Conservation (phyloP, 2,797 vertebrate species). For the Tolypeutes matacus region DNA sequence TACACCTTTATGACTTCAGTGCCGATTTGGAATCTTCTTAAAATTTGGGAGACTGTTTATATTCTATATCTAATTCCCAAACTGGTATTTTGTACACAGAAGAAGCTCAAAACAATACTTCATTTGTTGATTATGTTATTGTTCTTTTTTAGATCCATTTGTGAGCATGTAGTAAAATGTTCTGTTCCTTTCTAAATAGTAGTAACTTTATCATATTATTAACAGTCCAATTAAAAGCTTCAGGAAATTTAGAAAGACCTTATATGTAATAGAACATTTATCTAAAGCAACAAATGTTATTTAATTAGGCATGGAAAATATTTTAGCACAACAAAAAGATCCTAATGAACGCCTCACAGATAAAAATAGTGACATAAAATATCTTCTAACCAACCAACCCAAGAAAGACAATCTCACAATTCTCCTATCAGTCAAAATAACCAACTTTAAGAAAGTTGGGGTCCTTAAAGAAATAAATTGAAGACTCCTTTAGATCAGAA, state of each 20-base stretch:
- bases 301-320: not conserved
- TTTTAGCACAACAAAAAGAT: not conserved
- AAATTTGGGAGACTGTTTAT: not conserved
- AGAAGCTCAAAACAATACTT: not conserved
- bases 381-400: not conserved
- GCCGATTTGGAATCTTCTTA: not conserved
- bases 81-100: not conserved
- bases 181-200: not conserved
- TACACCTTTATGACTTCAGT: not conserved
- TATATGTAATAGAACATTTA: not conserved
- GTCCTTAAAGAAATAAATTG: constrained; percentile 20
- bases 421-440: not conserved
- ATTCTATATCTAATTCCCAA: not conserved
- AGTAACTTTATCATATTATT: not conserved
- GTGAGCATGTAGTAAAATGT: not conserved
- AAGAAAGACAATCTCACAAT: not conserved
- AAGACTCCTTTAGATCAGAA: not conserved
- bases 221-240: not conserved
- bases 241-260: not conserved
- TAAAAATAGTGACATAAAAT: constrained; percentile 35
- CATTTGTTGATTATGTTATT: not conserved
- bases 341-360: not conserved
- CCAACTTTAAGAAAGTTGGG: not conserved
- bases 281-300: not conserved
- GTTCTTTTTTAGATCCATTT: not conserved